Base-by-base conservation (phyloP, 1,140 invertebrate genomes). In the Varroa destructor region DNA sequence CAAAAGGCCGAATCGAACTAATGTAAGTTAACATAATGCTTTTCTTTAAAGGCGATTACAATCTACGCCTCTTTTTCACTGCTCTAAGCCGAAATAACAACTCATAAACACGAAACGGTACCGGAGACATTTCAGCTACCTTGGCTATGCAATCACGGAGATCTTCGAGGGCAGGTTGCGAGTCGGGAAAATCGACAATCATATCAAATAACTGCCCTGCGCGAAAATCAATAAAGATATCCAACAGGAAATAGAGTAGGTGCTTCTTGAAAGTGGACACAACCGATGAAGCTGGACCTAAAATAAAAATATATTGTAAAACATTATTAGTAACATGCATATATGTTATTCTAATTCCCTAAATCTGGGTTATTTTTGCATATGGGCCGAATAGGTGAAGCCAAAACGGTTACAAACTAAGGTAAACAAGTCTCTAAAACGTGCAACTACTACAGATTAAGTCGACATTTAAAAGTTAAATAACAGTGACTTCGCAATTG, bases 121-220 rank as follows among this genome's bases (percentile, higher is more conserved):
- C 84, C 51, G 85, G 79, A 72, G 90, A 82, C 64, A 95, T 80
- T 82, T 94, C 88, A 43, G 91, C 91, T 79, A 87, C 75, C 54
- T 80, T 88, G 75, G 88, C 85, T 73, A 97, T 81, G 79, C 93
- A 95, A 55, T 86, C 80, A 75, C 87, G 86, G 42, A 98, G 83
- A 81, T 98, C 94, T 78, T 92, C 87, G 36, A 98, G 84, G 1
- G 92, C 91, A 40, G 91, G 89, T 76, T 91, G 87, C 5, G 93
- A 97, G 76, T 97, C 93, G 1, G 94, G 94, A 83, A 89, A 97
- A 79, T 97, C 91, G 79, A 96, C 93, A 72, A 96, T 93, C 70
- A 96, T 96, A 77, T 90, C 91, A 79, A 97, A 97, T 57, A 97
- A 82, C 78, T 96, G 90, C 77, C 91, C 87, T 72, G 95, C 94